Percentiles rank a stretch among this genome's conserved stretches.
Conservation (phyloP, 2,888 invertebrate genomes). For the Sussaba pulchella region DNA sequence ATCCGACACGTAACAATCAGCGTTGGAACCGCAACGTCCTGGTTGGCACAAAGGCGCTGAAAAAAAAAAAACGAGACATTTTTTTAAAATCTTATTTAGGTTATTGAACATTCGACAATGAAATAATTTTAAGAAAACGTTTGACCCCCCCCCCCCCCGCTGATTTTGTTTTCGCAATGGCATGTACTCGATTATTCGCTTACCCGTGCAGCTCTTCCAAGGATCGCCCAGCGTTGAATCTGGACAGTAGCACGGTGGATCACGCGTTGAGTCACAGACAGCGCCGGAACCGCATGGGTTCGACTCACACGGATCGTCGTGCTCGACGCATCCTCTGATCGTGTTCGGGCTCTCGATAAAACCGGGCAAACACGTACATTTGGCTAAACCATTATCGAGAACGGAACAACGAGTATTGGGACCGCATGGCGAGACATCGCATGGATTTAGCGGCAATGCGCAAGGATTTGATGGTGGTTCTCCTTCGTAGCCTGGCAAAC, state of each 20-base stretch:
- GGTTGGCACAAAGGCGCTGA: slow-evolving; percentile 90
- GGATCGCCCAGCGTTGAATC: slow-evolving; percentile 93
- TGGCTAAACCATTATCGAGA: slow-evolving; percentile 92
- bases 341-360: slow-evolving; percentile 95
- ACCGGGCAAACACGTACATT: slow-evolving; percentile 94
- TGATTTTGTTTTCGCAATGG: too few species aligned
- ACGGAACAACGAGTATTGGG: slow-evolving; percentile 94
- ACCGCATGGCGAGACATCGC: slow-evolving; percentile 94
- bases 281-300: slow-evolving; percentile 93
- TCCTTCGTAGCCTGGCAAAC: slow-evolving; percentile 94
- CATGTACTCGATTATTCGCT: too few species aligned
- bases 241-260: slow-evolving; percentile 95
- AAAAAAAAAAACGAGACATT: slow-evolving; percentile 81
- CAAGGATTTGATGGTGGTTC: slow-evolving; percentile 91
- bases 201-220: slow-evolving; percentile 89
- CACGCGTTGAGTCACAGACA: slow-evolving; percentile 91
- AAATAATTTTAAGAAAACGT: too few species aligned
- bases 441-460: slow-evolving; percentile 90
- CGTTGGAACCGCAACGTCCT: slow-evolving; percentile 93
- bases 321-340: slow-evolving; percentile 92
- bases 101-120: too few species aligned
- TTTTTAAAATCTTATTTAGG: too few species aligned
- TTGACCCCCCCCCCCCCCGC: too few species aligned
- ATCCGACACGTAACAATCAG: slow-evolving; percentile 93
- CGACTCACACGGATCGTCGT: slow-evolving; percentile 92